phyloP scores from a whole-genome alignment of 2,888 invertebrate species.

The Synanthedon formicaeformis region DNA sequence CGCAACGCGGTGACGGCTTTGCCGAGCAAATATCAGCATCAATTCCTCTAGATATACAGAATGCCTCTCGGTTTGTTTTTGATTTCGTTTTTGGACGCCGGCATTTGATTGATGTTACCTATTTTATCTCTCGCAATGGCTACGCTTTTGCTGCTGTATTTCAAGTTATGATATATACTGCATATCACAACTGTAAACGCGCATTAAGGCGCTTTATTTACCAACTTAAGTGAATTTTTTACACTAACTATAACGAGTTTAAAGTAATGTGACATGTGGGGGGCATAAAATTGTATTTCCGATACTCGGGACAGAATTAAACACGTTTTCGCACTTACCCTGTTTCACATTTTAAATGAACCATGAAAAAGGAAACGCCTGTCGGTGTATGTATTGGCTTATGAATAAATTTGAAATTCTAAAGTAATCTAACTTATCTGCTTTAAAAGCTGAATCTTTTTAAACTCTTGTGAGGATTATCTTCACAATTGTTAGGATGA shows the following conservation, averaged over 20 bases:
- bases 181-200: no score
- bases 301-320: not conserved
- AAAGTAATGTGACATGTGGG: not conserved
- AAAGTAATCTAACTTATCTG: not conserved
- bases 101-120: not conserved
- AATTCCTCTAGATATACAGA: constrained; percentile 2
- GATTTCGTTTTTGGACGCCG: constrained; percentile 2
- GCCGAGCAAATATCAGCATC: constrained; percentile 4
- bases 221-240: no score
- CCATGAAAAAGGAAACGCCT: constrained; percentile 1
- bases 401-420: not conserved
- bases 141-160: no score
- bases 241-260: no score
- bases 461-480: no score
- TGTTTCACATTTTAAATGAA: constrained; percentile 4
- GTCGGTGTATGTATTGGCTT: not conserved
- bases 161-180: no score
- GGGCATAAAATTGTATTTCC: not conserved
- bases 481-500: no score
- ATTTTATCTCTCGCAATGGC: not conserved
- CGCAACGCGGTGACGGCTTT: constrained; percentile 2
- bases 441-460: no score
- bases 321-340: constrained; percentile 2
- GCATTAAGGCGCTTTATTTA: no score
- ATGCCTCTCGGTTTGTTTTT: not conserved